A percentile compares a stretch with the other conserved stretches of the same genome.
Evolutionary conservation across 2,797 vertebrate species (phyloP).

Genomic region (Poeciliopsis paucimaculata): DNA sequence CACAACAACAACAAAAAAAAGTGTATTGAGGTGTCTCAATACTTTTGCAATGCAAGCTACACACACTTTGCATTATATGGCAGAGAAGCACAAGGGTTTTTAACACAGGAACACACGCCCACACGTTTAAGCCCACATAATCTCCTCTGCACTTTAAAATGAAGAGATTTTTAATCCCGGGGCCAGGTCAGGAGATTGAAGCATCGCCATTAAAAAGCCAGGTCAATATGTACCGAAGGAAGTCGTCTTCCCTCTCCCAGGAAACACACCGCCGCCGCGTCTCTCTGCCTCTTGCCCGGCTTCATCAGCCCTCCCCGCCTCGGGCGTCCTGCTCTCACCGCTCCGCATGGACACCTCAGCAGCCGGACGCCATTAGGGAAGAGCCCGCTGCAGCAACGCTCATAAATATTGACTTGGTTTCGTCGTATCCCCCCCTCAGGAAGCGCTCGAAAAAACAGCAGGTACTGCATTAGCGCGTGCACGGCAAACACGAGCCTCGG

Average conservation of each 20-base stretch:
- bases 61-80: neutral
- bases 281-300: slow-evolving; percentile 12
- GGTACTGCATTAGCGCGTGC: slow-evolving; percentile 62
- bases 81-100: neutral
- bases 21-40: no score
- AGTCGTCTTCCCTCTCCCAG: slow-evolving; percentile 8
- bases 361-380: slow-evolving; percentile 64
- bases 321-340: slow-evolving; percentile 36
- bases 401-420: slow-evolving; percentile 78
- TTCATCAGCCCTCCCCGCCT: slow-evolving; percentile 41
- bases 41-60: neutral
- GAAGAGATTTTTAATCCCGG: slow-evolving; percentile 44
- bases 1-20: neutral
- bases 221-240: slow-evolving; percentile 51
- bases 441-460: slow-evolving; percentile 63
- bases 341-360: slow-evolving; percentile 61
- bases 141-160: slow-evolving; percentile 24
- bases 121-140: slow-evolving; percentile 9
- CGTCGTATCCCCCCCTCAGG: slow-evolving; percentile 62
- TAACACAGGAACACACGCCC: neutral
- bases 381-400: slow-evolving; percentile 67
- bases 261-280: slow-evolving; percentile 7
- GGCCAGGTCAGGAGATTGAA: slow-evolving; percentile 45
- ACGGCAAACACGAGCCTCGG: slow-evolving; percentile 51
- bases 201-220: slow-evolving; percentile 51